Base-by-base conservation (phyloP, 1,140 invertebrate species). In the Ganaspis sp. region DNA sequence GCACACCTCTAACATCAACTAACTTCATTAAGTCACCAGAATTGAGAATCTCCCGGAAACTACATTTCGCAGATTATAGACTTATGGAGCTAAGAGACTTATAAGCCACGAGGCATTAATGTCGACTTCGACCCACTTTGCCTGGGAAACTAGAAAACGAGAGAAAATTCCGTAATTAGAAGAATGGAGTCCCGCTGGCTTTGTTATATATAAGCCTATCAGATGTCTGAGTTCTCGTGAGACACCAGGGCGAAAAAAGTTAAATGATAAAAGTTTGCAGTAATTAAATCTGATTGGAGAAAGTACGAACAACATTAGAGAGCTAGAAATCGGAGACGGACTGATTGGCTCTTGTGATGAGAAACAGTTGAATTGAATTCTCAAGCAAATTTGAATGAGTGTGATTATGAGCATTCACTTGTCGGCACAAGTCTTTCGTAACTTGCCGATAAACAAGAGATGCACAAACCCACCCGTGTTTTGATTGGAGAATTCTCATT, bases 1-100 rank as follows among this genome's bases (percentile, higher is more conserved):
- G 77, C 82, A 79, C 73, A 73, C 78, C 53, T 77, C 71, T 73
- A 70, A 75, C 12, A 45, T 49, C 58, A 12, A 26, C 23, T 29
- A 64, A 64, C 58, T 64, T 64, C 58, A 64, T 64, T 29, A 64
- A 64, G 58, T 64, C 26, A 64, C 58, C 26, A 64, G 58, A 64
- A 64, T 64, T 29, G 26, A 64, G 58, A 26, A 29, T 64, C 23
- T 64, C 23, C 26, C 21, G 58, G 58, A 64, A 64, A 58, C 54
- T 23, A 29, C 58, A 29, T n/a, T 64, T 64, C n/a, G 70, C 34
- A 38, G 15, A 64, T 64, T 64, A 64, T 23, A 29, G 58, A 29
- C 58, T 64, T 34, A 26, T 26, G 12, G 26, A 15, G 4, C 45
- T 17, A 26, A 58, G 3, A 23, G 53, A 23, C 53, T 54, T 23